These are phyloP conservation scores for Drosophila pegasa DNA, from an alignment of 2,888 invertebrate genomes.

Conservation along the genomic window DNA sequence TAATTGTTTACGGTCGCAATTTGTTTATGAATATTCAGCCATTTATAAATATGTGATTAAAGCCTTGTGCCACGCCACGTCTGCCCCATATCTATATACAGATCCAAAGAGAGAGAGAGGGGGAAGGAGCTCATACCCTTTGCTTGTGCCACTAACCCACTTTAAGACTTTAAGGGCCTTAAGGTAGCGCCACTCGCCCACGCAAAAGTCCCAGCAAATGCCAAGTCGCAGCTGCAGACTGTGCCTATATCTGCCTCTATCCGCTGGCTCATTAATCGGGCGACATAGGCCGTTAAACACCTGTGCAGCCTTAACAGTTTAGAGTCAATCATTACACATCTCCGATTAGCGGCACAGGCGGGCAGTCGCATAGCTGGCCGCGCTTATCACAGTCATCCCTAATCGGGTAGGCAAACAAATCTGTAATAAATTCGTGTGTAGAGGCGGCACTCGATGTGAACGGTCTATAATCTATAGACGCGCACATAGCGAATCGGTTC, in stretches of 20 bases:
- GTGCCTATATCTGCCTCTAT: constrained; percentile 2
- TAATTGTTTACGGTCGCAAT: constrained; percentile 46
- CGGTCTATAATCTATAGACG: constrained; percentile 27
- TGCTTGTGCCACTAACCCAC: constrained; percentile 56
- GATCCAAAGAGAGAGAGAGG: too few relatives aligned
- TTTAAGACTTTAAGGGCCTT: constrained; percentile 58
- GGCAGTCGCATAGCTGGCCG: constrained; percentile 17
- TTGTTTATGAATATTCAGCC: constrained; percentile 48
- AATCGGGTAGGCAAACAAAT: constrained; percentile 47
- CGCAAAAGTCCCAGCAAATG: neutral
- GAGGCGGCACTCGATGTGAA: constrained; percentile 4
- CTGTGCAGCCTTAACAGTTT: constrained; percentile 31
- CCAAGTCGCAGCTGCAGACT: constrained; percentile 1
- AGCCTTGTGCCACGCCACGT: constrained; percentile 7
- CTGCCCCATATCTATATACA: neutral
- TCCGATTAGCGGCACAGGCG: constrained; percentile 44
- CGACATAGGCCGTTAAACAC: constrained; percentile 6
- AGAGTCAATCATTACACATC: constrained; percentile 41
- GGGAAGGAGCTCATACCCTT: neutral
- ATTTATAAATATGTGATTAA: constrained; percentile 42
- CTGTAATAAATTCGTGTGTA: constrained; percentile 46
- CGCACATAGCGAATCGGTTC: constrained; percentile 19
- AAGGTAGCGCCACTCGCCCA: constrained; percentile 59
- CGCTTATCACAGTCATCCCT: constrained; percentile 48
- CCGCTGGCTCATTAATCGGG: constrained; percentile 23